Conservation (phyloP, 2,797 vertebrate genomes). For the Hydrolagus colliei region DNA sequence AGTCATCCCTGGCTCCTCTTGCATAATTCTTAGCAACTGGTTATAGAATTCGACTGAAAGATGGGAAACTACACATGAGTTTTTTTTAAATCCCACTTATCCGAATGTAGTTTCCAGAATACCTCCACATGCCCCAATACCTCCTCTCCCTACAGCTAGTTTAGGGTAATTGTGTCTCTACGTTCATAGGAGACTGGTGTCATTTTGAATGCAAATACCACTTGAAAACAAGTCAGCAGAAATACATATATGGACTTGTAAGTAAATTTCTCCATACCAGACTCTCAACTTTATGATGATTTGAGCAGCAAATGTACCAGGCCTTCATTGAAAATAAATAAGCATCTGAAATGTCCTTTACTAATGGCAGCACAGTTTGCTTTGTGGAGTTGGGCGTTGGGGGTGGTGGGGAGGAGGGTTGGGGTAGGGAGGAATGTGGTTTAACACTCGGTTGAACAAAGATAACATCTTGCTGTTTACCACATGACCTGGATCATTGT, state of each 20-base stretch:
- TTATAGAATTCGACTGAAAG: neutral
- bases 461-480: conserved; percentile 53
- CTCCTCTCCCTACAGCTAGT: neutral
- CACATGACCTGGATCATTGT: conserved; percentile 68
- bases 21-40: neutral
- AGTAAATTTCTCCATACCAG: neutral
- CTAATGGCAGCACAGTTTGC: neutral
- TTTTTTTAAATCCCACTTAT: neutral
- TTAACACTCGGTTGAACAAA: conserved; percentile 57
- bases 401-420: too few relatives aligned
- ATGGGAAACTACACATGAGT: neutral
- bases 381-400: too few relatives aligned
- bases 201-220: neutral
- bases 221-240: neutral
- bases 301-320: neutral
- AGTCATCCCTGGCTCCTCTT: neutral
- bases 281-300: neutral
- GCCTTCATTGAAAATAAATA: neutral
- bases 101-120: neutral
- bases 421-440: conserved; percentile 45
- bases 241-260: neutral
- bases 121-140: too few relatives aligned
- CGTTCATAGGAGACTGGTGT: neutral
- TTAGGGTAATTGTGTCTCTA: neutral
- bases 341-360: neutral